These are phyloP conservation scores for Hippoglossus hippoglossus DNA, from an alignment of 2,797 vertebrate genomes.

Conservation along the genomic window DNA sequence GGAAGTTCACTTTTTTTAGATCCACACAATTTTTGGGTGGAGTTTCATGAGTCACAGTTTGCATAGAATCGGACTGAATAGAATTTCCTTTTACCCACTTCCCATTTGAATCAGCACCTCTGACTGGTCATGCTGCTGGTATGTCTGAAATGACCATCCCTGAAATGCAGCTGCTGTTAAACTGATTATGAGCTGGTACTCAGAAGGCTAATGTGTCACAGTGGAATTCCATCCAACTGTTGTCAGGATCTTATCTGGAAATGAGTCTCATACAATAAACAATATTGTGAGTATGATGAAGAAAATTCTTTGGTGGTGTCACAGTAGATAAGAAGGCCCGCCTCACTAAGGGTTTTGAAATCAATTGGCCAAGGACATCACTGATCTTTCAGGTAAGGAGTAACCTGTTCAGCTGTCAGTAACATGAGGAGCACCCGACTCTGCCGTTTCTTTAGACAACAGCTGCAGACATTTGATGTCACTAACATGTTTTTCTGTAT, in stretches of 20 bases:
- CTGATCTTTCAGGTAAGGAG: background rate
- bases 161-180: too few relatives aligned
- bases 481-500: background rate
- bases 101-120: too few relatives aligned
- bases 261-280: constrained; percentile 14
- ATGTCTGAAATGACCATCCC: background rate
- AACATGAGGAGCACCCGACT: background rate
- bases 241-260: constrained; percentile 1
- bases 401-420: too few relatives aligned
- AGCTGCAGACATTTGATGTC: background rate
- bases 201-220: constrained; percentile 22
- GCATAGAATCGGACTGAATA: background rate
- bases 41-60: background rate
- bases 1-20: too few relatives aligned
- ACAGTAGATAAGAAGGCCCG: background rate
- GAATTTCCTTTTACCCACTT: constrained; percentile 28
- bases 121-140: background rate
- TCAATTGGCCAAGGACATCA: background rate
- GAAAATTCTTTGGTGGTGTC: background rate
- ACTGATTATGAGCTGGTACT: background rate
- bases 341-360: too few relatives aligned
- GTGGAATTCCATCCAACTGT: background rate
- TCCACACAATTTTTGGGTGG: too few relatives aligned
- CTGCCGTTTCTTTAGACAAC: too few relatives aligned
- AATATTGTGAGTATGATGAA: background rate